phyloP scores from a whole-genome alignment of 2,888 invertebrate genomes.

The Thereva unica region DNA sequence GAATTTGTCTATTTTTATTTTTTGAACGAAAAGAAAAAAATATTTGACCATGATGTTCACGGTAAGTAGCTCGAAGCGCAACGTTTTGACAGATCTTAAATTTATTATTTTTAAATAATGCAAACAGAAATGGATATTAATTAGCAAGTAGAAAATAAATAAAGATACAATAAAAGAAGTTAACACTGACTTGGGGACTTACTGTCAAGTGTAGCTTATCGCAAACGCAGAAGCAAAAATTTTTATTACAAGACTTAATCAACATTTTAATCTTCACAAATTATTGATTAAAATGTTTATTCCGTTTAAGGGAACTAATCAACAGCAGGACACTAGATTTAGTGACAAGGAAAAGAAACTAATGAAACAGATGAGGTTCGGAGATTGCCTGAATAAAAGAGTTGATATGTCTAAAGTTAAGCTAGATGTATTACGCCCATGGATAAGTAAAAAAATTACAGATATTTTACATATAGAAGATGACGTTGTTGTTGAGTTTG shows the following conservation, averaged over 20 bases:
- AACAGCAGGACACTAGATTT: conserved; percentile 98
- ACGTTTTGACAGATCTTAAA: conserved; percentile 33
- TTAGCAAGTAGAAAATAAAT: too few species aligned
- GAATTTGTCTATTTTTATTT: background rate
- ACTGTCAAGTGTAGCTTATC: too few species aligned
- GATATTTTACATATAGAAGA: conserved; percentile 97
- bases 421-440: conserved; percentile 95
- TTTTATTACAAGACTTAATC: background rate
- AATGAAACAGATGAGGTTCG: conserved; percentile 98
- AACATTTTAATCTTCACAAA: background rate
- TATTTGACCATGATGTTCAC: conserved; percentile 60
- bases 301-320: conserved; percentile 84
- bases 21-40: conserved; percentile 11
- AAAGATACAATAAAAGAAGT: too few species aligned
- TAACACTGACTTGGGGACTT: too few species aligned
- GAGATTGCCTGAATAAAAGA: conserved; percentile 89
- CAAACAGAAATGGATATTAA: too few species aligned
- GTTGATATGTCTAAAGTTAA: conserved; percentile 99
- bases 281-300: conserved; percentile 42
- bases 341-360: conserved; percentile 99
- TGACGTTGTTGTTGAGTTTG: conserved; percentile 98
- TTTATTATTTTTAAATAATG: too few species aligned
- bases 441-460: conserved; percentile 97
- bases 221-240: background rate
- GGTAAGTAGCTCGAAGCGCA: conserved; percentile 52